Evolutionary conservation across 2,888 invertebrate genomes (phyloP), one percentile per base, ranked within the genome.

Genomic region (Parnassius apollo): DNA sequence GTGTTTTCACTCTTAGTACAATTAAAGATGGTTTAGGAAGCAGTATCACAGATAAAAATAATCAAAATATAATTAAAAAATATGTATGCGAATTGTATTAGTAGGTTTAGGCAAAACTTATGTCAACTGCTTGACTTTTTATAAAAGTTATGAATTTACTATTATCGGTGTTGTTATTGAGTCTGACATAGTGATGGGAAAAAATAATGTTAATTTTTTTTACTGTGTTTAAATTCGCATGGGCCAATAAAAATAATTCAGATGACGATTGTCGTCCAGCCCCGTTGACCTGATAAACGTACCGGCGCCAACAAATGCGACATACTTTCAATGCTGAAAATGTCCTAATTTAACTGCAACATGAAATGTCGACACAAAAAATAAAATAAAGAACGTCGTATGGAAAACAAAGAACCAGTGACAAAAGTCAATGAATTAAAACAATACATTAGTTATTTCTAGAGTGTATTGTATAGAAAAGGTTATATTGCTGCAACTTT

Each of bases 201-300:
- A 22, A 51, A 11, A 9, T 1, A 25, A 51, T 52, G 22, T 11
- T 42, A 54, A 25, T 13, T 62, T 48, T 59, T 50, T 4, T 18
- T 13, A 42, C 48, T 54, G 44, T 50, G 44, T 50, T 45, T 48
- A 53, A 42, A 44, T 75, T 77, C 73, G 72, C 76, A 74, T 75
- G 76, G 73, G 71, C 76, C 78, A 83, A 83, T 85, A 84, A 85
- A 85, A 86, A 84, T 83, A 84, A 83, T 87, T 80, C 76, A 69
- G 75, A 81, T 82, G 84, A 78, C 77, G 77, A 13, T 49, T 18
- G 71, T 52, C 72, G 73, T 75, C 63, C 76, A 76, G 77, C 71
- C 81, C 77, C 75, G 75, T 74, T 84, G 86, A 86, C 83, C 86
- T 83, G 86, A 77, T 83, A 83, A 69, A 83, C 78, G 79, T 83